These are phyloP conservation scores for Helicoverpa armigera DNA, from an alignment of 1,140 invertebrate species.

Conservation along the genomic window DNA sequence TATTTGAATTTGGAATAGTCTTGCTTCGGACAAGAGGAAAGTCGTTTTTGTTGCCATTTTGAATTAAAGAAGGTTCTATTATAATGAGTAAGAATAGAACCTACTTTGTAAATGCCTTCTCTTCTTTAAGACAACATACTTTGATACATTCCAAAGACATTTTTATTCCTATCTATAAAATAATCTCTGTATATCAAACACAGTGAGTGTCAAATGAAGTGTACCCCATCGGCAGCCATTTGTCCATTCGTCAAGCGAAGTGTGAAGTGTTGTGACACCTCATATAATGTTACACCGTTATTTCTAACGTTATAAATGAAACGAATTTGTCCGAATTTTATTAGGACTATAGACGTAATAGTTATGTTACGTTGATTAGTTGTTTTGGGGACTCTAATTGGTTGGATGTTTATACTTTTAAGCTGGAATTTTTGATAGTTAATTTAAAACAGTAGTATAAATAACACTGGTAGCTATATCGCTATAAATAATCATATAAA, in stretches of 20 bases:
- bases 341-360: slow-evolving; percentile 12
- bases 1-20: not conserved
- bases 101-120: not conserved
- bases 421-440: not conserved
- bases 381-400: slow-evolving; percentile 24
- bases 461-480: too few species aligned
- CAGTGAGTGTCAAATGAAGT: slow-evolving; percentile 69
- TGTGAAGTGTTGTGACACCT: slow-evolving; percentile 71
- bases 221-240: slow-evolving; percentile 79
- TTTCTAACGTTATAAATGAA: slow-evolving; percentile 43
- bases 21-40: not conserved
- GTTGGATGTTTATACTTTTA: not conserved
- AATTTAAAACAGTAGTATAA: not conserved
- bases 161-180: slow-evolving; percentile 30
- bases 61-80: not conserved
- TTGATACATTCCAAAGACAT: not conserved
- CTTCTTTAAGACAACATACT: not conserved
- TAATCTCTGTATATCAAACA: slow-evolving; percentile 2
- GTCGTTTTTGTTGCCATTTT: not conserved
- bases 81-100: not conserved
- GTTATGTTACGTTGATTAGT: slow-evolving; percentile 26
- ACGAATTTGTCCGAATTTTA: slow-evolving; percentile 46
- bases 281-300: slow-evolving; percentile 33
- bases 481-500: not conserved
- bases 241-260: slow-evolving; percentile 69